Conservation (phyloP, 2,888 invertebrate genomes). For the Lysandra bellargus region DNA sequence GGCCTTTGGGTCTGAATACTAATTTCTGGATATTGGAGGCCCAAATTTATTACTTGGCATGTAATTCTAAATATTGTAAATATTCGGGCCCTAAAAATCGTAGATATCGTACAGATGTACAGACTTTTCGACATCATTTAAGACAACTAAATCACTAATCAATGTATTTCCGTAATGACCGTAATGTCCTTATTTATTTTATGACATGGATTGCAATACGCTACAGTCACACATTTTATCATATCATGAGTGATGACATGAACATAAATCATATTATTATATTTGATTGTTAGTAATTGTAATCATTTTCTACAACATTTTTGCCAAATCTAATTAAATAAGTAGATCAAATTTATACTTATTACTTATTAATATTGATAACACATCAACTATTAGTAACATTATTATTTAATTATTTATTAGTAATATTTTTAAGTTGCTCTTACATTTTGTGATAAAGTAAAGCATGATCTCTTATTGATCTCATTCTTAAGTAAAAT, state of each 20-base stretch:
- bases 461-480: not conserved
- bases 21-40: not conserved
- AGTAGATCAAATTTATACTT: not conserved
- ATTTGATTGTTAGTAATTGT: not conserved
- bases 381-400: not conserved
- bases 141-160: slow-evolving; percentile 11
- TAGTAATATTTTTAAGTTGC: slow-evolving; percentile 10
- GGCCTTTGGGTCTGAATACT: not conserved
- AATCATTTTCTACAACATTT: slow-evolving; percentile 11
- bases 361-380: not conserved
- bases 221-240: slow-evolving; percentile 13
- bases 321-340: slow-evolving; percentile 22
- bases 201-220: not conserved
- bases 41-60: not conserved
- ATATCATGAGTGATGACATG: not conserved
- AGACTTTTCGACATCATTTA: not conserved
- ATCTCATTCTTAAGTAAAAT: not conserved
- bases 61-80: not conserved
- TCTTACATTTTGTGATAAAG: slow-evolving; percentile 16
- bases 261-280: not conserved
- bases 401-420: not conserved
- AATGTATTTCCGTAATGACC: not conserved
- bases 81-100: not conserved
- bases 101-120: not conserved
- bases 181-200: not conserved